Evolutionary conservation across 2,113 vertebrate species (phyloP), one percentile per base, ranked within the genome.

Genomic region (Alouatta palliata): DNA sequence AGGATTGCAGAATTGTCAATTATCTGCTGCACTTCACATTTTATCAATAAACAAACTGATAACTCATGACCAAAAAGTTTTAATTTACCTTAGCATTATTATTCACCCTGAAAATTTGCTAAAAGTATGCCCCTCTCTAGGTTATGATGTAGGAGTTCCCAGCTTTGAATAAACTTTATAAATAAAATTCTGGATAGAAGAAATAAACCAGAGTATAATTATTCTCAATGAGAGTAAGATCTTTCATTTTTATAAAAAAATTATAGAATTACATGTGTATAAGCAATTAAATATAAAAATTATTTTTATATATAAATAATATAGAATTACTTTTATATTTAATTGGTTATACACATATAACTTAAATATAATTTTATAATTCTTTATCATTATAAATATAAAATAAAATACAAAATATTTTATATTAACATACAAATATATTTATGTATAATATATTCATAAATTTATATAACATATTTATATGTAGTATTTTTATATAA

Each of bases 241-340:
- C 27, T 81, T 80, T 79, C 8, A 85, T 80, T 92, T 95, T 95
- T 66, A 90, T 85, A 37, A 56, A 87, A 85, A 89, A 12, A 68
- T 92, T 52, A 81, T 71, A 70, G 23, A 80, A 85, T 87, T 82
- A 83, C 10, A 21, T 21, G 70, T 61, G 45, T 54, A 79, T 73
- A 64, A 4, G 58, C 8, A 58, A 58, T 25, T 58, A 58, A 58
- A 30, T 66, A 90, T 85, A 45, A 49, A 87, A 93, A 56, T 80
- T 45, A 43, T 61, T 90, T 94, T 45, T 77, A 25, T 73, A 61
- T 84, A 43, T 70, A 76, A 32, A 49, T 49, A 49, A 49, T 49
- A 13, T 25, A 25, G 9, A 58, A 25, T 58, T 58, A 58, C 10
- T 23, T 58, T 58, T 58, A 58, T 58, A 58, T 23, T 58, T 58